Conservation (phyloP, 1,140 invertebrate genomes). For the Sesamia nonagrioides region DNA sequence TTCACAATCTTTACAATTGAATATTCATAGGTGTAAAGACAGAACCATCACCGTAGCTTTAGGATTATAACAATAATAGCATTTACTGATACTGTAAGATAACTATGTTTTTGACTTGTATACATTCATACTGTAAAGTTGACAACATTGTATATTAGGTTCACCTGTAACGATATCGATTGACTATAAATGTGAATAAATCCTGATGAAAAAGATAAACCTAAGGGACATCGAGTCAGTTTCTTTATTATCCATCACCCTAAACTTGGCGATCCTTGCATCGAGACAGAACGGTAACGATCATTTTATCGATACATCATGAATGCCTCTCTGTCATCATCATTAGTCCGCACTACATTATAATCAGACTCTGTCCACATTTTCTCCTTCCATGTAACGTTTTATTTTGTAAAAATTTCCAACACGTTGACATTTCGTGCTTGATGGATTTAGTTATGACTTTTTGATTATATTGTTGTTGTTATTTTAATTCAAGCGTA, state of each 20-base stretch:
- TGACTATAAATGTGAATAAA: constrained; percentile 87
- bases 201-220: constrained; percentile 77
- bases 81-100: constrained; percentile 83
- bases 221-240: constrained; percentile 74
- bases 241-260: constrained; percentile 79
- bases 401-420: constrained; percentile 74
- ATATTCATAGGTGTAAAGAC: constrained; percentile 75
- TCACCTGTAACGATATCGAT: constrained; percentile 80
- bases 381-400: constrained; percentile 80
- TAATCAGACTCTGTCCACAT: constrained; percentile 81
- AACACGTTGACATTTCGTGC: constrained; percentile 71
- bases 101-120: constrained; percentile 87
- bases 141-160: constrained; percentile 81
- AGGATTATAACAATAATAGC: constrained; percentile 84
- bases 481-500: constrained; percentile 63
- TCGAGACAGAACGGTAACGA: constrained; percentile 85
- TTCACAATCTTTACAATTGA: constrained; percentile 68
- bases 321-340: constrained; percentile 87
- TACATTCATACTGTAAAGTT: constrained; percentile 85
- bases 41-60: constrained; percentile 83
- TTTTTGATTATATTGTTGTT: constrained; percentile 67
- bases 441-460: constrained; percentile 76
- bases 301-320: constrained; percentile 85
- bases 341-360: constrained; percentile 80
- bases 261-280: constrained; percentile 80